Evolutionary conservation across 2,113 vertebrate genomes (phyloP).

Genomic region (Thamnaconus septentrionalis): DNA sequence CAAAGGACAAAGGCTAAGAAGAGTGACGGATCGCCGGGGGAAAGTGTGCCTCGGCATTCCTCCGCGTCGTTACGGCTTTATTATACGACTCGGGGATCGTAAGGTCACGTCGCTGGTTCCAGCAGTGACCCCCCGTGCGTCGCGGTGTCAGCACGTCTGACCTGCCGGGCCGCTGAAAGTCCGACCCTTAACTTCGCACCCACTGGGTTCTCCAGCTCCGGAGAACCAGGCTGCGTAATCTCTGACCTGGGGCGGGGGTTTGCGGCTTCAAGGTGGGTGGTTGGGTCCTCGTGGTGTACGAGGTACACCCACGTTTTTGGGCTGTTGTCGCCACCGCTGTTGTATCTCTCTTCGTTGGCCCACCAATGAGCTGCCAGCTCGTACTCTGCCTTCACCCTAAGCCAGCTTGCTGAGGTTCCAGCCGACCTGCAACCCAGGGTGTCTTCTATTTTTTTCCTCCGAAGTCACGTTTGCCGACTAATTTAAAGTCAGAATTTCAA

Average conservation of each 20-base stretch:
- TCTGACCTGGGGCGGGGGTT: too few relatives aligned
- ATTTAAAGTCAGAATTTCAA: too few relatives aligned
- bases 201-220: conserved; percentile 11
- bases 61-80: conserved; percentile 20
- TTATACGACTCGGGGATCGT: conserved; percentile 28
- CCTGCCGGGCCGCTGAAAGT: conserved; percentile 44
- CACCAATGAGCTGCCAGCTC: too few relatives aligned
- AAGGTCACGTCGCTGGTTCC: conserved; percentile 29
- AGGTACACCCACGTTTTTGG: conserved; percentile 26
- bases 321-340: not conserved
- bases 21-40: not conserved
- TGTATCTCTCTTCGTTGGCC: too few relatives aligned
- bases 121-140: conserved; percentile 5
- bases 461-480: too few relatives aligned
- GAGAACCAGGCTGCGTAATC: conserved; percentile 38
- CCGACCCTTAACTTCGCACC: conserved; percentile 48
- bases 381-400: too few relatives aligned
- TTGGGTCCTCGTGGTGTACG: conserved; percentile 51
- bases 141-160: conserved; percentile 49
- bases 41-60: conserved; percentile 8
- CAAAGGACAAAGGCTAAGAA: not conserved
- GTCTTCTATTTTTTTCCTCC: too few relatives aligned
- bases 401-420: too few relatives aligned
- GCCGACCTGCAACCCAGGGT: too few relatives aligned
- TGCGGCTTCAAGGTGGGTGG: too few relatives aligned